These are phyloP conservation scores for Thunnus albacares DNA, from an alignment of 2,797 vertebrate genomes.

Conservation along the genomic window DNA sequence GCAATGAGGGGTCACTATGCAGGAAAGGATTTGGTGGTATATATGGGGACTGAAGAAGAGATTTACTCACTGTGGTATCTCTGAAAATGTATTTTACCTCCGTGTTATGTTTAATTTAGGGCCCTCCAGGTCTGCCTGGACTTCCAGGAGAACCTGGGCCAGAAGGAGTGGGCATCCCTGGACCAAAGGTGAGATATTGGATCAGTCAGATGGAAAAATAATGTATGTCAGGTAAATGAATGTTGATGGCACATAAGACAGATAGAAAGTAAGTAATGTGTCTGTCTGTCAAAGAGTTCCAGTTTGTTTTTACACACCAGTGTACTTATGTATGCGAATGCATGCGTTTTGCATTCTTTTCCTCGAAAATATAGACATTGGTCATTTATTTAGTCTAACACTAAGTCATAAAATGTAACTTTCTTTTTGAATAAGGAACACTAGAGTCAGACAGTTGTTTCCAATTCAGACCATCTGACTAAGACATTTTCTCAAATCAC, in stretches of 20 bases:
- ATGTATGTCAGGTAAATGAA: neutral
- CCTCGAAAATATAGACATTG: too few species aligned
- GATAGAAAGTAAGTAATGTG: neutral
- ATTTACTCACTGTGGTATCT: neutral
- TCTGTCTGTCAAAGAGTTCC: neutral
- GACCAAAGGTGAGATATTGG: slow-evolving; percentile 87
- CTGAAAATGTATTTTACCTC: neutral
- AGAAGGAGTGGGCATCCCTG: slow-evolving; percentile 89
- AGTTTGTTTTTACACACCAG: too few species aligned
- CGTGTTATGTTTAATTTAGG: slow-evolving; percentile 76
- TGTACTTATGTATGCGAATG: neutral
- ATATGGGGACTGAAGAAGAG: neutral
- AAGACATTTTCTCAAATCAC: neutral
- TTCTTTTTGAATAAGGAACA: neutral
- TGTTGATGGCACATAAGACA: neutral
- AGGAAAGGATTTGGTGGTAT: neutral
- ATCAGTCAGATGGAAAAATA: neutral
- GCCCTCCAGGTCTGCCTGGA: slow-evolving; percentile 89
- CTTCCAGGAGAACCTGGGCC: slow-evolving; percentile 87
- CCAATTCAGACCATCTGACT: neutral
- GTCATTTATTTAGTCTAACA: too few species aligned
- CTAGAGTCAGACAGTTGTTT: neutral
- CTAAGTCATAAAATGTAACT: neutral
- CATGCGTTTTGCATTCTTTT: too few species aligned
- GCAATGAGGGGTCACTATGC: neutral